Conservation (phyloP, 1,140 invertebrate genomes). For the Chironomus striatipennis region DNA sequence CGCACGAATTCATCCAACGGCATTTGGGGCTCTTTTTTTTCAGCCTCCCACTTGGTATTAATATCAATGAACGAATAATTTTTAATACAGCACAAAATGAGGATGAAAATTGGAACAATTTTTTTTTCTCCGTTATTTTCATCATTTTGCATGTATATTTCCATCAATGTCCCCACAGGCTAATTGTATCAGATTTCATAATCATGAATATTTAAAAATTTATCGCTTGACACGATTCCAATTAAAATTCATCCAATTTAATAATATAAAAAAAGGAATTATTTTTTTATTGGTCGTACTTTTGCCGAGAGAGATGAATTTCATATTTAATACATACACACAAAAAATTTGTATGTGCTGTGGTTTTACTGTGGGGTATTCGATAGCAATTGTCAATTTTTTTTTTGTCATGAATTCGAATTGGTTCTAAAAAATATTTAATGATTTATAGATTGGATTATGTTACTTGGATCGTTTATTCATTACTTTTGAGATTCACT, state of each 20-base stretch:
- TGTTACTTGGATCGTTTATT: too few species aligned
- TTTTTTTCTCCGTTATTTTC: background rate
- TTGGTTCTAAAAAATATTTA: background rate
- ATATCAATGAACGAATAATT: too few species aligned
- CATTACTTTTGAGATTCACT: too few species aligned
- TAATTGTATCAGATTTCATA: slow-evolving; percentile 23
- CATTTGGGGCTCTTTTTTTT: too few species aligned
- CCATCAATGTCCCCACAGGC: slow-evolving; percentile 3
- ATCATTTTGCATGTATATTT: background rate
- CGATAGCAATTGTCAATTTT: background rate
- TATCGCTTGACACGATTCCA: slow-evolving; percentile 23
- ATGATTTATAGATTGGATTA: background rate
- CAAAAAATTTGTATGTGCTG: background rate
- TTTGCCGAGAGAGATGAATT: background rate
- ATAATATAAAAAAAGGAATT: background rate
- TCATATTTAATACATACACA: background rate
- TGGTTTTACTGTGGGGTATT: background rate
- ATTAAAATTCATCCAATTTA: slow-evolving; percentile 23
- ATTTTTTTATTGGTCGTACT: slow-evolving; percentile 12
- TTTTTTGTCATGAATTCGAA: background rate
- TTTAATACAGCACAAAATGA: background rate
- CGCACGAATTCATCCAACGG: too few species aligned
- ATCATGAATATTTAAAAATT: slow-evolving; percentile 21
- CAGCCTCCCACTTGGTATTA: too few species aligned
- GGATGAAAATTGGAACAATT: slow-evolving; percentile 1